Conservation (phyloP, 2,797 vertebrate genomes). For the Coregonus suidteri region DNA sequence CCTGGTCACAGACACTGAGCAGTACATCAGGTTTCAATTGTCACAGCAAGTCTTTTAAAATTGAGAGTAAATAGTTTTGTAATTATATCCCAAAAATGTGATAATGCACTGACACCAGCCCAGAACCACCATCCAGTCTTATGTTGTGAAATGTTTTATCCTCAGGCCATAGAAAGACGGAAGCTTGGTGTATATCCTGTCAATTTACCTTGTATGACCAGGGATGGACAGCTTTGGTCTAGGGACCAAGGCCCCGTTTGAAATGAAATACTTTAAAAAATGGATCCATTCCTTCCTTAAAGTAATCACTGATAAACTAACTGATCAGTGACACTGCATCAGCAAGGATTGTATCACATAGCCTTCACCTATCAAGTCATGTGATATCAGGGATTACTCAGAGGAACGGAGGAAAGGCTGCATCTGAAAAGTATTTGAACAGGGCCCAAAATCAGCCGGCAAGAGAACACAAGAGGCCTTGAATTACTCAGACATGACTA, state of each 20-base stretch:
- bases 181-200: constrained; percentile 28
- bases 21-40: constrained; percentile 44
- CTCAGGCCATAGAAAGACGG: not conserved
- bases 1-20: constrained; percentile 41
- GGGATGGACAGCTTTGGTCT: constrained; percentile 58
- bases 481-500: constrained; percentile 51
- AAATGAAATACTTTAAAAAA: constrained; percentile 8
- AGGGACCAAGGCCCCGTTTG: constrained; percentile 8
- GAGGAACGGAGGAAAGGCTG: not conserved
- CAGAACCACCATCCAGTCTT: constrained; percentile 30
- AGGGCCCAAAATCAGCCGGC: constrained; percentile 60
- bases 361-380: not conserved
- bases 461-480: constrained; percentile 65
- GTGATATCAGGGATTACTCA: not conserved
- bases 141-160: constrained; percentile 34
- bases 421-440: constrained; percentile 1
- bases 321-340: not conserved
- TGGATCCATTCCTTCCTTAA: not conserved
- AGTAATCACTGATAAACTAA: not conserved
- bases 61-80: constrained; percentile 49
- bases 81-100: constrained; percentile 41
- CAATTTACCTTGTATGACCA: constrained; percentile 52
- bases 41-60: constrained; percentile 44
- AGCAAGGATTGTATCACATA: not conserved
- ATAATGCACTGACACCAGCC: constrained; percentile 38